Percentiles rank a stretch among this genome's conserved stretches.
Conservation (phyloP, 2,888 invertebrate genomes). For the Acronicta psi region DNA sequence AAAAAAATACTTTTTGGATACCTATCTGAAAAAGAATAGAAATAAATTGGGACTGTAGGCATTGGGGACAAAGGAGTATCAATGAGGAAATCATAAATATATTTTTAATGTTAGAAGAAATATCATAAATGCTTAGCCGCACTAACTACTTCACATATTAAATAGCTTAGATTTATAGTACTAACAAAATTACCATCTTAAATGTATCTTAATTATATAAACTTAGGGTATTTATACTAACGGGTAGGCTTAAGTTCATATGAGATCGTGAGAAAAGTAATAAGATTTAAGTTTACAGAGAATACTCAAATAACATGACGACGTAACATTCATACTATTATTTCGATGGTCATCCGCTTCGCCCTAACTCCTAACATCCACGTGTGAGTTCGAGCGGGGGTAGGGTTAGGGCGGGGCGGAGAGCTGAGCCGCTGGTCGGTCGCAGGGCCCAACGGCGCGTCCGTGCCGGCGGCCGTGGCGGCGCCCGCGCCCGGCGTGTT, state of each 20-base stretch:
- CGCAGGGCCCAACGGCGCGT: slow-evolving; percentile 97
- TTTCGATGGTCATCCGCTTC: slow-evolving; percentile 83
- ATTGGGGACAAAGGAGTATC: slow-evolving; percentile 35
- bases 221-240: slow-evolving; percentile 41
- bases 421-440: slow-evolving; percentile 76
- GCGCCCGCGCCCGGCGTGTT: slow-evolving; percentile 94
- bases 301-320: slow-evolving; percentile 73
- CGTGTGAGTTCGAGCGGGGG: slow-evolving; percentile 40
- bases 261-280: slow-evolving; percentile 49
- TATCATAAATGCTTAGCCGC: slow-evolving; percentile 73
- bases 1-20: slow-evolving; percentile 44
- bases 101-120: slow-evolving; percentile 40
- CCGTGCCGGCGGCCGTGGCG: slow-evolving; percentile 96
- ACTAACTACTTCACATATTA: slow-evolving; percentile 67
- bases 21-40: slow-evolving; percentile 48
- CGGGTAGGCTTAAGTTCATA: slow-evolving; percentile 43
- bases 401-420: slow-evolving; percentile 75
- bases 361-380: slow-evolving; percentile 86
- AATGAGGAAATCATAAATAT: slow-evolving; percentile 26
- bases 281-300: slow-evolving; percentile 61
- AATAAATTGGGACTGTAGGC: slow-evolving; percentile 24
- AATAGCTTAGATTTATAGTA: slow-evolving; percentile 40
- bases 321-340: slow-evolving; percentile 73
- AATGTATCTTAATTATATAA: slow-evolving; percentile 26
- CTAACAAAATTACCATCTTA: slow-evolving; percentile 47